phyloP scores from a whole-genome alignment of 2,888 invertebrate species.

The Baronia brevicornis region DNA sequence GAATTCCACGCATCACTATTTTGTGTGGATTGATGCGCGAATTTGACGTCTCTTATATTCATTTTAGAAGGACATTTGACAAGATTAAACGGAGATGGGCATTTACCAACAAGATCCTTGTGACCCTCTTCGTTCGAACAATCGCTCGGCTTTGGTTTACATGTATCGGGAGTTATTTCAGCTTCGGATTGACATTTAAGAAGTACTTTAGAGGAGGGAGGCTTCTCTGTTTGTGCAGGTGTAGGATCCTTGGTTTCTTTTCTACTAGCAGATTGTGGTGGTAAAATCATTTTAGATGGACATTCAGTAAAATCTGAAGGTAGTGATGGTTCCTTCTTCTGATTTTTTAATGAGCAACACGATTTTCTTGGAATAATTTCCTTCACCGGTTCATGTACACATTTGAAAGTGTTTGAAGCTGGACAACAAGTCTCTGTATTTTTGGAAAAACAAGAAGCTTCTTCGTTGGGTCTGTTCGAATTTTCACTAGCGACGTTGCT shows the following conservation, averaged over 20 bases:
- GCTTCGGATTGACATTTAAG: slow-evolving; percentile 1
- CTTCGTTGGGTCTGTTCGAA: too few relatives aligned
- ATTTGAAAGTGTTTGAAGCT: slow-evolving; percentile 1
- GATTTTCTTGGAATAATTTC: not conserved
- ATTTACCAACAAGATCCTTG: not conserved
- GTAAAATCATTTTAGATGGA: not conserved
- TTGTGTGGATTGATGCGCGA: too few relatives aligned
- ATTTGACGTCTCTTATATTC: slow-evolving; percentile 1
- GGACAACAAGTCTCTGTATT: slow-evolving; percentile 4
- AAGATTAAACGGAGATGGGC: slow-evolving; percentile 3
- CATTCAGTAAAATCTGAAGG: slow-evolving; percentile 5
- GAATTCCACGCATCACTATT: too few relatives aligned
- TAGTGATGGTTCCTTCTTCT: slow-evolving; percentile 1
- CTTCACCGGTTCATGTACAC: not conserved
- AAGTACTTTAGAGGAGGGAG: not conserved
- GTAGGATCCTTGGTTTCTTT: too few relatives aligned
- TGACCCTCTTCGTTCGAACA: slow-evolving; percentile 6
- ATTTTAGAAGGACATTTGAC: slow-evolving; percentile 8
- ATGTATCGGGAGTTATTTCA: slow-evolving; percentile 1
- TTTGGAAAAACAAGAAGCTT: slow-evolving; percentile 1
- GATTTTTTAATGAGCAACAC: slow-evolving; percentile 5
- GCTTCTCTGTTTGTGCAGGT: too few relatives aligned
- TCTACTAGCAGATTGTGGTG: not conserved
- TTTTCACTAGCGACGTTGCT: too few relatives aligned
- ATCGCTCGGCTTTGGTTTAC: slow-evolving; percentile 7